phyloP scores from a whole-genome alignment of 1,140 invertebrate species.

The Drosophila subobscura region DNA sequence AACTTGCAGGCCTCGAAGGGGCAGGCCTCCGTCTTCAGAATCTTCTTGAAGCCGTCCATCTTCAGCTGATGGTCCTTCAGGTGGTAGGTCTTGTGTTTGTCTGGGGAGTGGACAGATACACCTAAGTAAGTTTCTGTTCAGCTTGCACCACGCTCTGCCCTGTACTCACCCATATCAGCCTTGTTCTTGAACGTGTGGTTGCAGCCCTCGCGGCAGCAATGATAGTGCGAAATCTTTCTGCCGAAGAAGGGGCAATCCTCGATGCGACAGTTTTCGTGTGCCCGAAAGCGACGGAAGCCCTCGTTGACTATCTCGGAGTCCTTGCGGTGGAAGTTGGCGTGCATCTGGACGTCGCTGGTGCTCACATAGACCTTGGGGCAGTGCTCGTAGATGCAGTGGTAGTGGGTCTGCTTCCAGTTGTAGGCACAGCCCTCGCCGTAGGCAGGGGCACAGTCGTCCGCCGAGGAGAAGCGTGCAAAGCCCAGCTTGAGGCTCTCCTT shows the following conservation, averaged over 20 bases:
- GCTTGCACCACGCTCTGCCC: neutral
- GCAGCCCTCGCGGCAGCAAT: conserved; percentile 95
- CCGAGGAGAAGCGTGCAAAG: conserved; percentile 95
- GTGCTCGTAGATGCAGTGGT: conserved; percentile 97
- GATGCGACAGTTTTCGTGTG: conserved; percentile 82
- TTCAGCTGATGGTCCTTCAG: conserved; percentile 98
- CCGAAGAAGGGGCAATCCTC: conserved; percentile 94
- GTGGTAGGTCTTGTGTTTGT: conserved; percentile 99
- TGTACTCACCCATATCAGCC: conserved; percentile 97
- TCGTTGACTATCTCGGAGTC: conserved; percentile 98
- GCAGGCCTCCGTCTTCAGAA: conserved; percentile 98
- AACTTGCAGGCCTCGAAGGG: conserved; percentile 95
- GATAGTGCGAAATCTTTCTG: conserved; percentile 99
- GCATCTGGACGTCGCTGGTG: conserved; percentile 99
- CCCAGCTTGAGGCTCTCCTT: conserved; percentile 98
- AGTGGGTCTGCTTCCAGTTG: conserved; percentile 98
- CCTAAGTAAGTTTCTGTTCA: neutral
- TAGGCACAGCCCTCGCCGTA: conserved; percentile 91
- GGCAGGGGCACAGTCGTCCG: conserved; percentile 93
- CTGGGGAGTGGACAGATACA: conserved; percentile 84
- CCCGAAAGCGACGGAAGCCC: conserved; percentile 85
- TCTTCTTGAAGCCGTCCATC: conserved; percentile 99
- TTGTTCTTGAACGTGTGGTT: conserved; percentile 99
- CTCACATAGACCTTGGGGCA: conserved; percentile 99
- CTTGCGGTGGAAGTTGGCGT: conserved; percentile 99